Conservation (phyloP, 2,113 vertebrate genomes). For the Lycocorax pyrrhopterus region DNA sequence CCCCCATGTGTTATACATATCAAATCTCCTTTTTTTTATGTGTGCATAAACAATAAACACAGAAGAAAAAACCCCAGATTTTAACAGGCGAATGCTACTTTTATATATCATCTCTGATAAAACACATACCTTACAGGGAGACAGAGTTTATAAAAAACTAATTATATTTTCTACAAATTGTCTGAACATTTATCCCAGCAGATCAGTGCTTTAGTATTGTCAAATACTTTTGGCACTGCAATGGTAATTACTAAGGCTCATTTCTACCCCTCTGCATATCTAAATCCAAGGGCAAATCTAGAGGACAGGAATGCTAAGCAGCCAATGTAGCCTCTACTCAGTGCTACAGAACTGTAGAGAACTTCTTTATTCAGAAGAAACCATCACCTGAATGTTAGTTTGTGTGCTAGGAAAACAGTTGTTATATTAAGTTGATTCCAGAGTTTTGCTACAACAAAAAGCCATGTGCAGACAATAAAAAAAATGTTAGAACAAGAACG, state of each 20-base stretch:
- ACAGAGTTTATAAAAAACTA: not conserved
- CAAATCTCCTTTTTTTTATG: not conserved
- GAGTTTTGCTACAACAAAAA: conserved; percentile 70
- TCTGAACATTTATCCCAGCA: not conserved
- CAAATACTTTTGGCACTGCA: not conserved
- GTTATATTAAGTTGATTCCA: conserved; percentile 13
- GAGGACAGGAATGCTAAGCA: not conserved
- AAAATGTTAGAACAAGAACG: not conserved
- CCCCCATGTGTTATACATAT: not conserved
- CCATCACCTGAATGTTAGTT: conserved; percentile 59
- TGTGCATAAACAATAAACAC: not conserved
- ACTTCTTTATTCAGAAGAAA: not conserved
- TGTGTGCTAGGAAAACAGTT: conserved; percentile 36
- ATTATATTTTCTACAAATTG: not conserved
- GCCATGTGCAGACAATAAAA: not conserved
- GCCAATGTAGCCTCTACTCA: not conserved
- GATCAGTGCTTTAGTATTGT: not conserved
- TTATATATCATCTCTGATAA: not conserved
- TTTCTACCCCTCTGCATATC: not conserved
- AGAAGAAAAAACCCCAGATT: not conserved
- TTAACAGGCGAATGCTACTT: not conserved
- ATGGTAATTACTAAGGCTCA: not conserved
- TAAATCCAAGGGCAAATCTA: not conserved
- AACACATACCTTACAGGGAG: not conserved
- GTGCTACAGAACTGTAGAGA: not conserved